Evolutionary conservation across 2,113 vertebrate species (phyloP).

Genomic region (Acinonyx jubatus): DNA sequence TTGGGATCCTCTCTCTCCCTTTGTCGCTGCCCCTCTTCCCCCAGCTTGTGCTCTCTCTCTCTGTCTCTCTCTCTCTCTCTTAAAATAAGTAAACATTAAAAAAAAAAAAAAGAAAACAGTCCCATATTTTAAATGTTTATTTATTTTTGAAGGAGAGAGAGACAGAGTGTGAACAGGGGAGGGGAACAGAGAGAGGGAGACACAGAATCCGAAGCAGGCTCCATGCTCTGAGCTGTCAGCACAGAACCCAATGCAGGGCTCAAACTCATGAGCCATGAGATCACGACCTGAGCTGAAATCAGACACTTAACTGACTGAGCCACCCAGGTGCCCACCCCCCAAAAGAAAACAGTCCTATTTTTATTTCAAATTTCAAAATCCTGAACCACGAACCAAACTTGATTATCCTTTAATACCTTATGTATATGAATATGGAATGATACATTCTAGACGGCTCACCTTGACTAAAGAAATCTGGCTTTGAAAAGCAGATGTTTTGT

Average conservation of each 20-base stretch:
- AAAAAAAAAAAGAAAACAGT: neutral
- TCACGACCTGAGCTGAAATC: too few relatives aligned
- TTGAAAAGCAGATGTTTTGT: constrained; percentile 22
- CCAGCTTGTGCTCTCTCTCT: neutral
- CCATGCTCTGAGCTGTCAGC: too few relatives aligned
- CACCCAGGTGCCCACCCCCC: too few relatives aligned
- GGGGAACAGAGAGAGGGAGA: too few relatives aligned
- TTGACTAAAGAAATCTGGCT: constrained; percentile 8
- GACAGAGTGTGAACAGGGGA: too few relatives aligned
- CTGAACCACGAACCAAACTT: neutral
- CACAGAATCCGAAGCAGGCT: too few relatives aligned
- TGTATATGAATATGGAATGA: neutral
- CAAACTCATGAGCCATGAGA: too few relatives aligned
- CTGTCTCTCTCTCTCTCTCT: neutral
- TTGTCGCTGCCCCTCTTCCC: neutral
- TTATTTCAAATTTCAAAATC: constrained; percentile 44
- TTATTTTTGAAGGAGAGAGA: too few relatives aligned
- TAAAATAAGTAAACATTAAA: neutral
- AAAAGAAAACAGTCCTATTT: constrained; percentile 35
- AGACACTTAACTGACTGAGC: too few relatives aligned
- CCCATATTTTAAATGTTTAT: too few relatives aligned
- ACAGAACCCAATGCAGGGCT: too few relatives aligned
- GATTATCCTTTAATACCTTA: neutral
- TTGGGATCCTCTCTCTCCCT: too few relatives aligned
- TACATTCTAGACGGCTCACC: neutral